phyloP scores from a whole-genome alignment of 2,888 invertebrate genomes.

The Dorcus hopei region DNA sequence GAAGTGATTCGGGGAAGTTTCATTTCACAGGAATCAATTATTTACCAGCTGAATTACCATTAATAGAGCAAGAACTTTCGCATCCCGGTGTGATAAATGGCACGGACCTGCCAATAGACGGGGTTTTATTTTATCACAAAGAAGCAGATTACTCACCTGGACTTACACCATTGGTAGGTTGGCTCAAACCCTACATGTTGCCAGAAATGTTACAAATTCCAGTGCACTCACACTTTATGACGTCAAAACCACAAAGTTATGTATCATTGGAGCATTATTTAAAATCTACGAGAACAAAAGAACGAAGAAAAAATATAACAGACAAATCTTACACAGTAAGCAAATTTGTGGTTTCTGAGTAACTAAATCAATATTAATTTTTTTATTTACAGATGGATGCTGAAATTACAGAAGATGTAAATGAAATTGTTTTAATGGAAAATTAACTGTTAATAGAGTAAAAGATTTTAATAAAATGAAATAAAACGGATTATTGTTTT shows the following conservation, averaged over 20 bases:
- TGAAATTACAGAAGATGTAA: not conserved
- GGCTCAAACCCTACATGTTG: conserved; percentile 89
- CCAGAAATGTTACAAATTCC: conserved; percentile 65
- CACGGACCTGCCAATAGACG: conserved; percentile 65
- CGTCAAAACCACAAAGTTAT: conserved; percentile 53
- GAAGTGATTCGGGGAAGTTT: conserved; percentile 43
- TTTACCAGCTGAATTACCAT: conserved; percentile 40
- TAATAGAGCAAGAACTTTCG: conserved; percentile 51
- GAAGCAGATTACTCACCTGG: conserved; percentile 56
- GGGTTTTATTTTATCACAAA: conserved; percentile 88
- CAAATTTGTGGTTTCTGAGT: not conserved
- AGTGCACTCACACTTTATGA: conserved; percentile 49
- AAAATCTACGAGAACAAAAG: conserved; percentile 42
- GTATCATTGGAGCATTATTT: conserved; percentile 53
- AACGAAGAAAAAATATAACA: conserved; percentile 4
- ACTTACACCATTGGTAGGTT: conserved; percentile 82
- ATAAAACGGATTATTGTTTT: not conserved
- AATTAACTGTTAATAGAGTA: not conserved
- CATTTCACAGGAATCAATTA: conserved; percentile 52
- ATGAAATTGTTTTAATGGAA: not conserved
- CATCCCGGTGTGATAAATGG: conserved; percentile 40
- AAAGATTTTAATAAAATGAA: not conserved
- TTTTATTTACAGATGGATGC: conserved; percentile 4
- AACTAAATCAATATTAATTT: not conserved
- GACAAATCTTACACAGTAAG: conserved; percentile 5